Evolutionary conservation across 2,113 vertebrate genomes (phyloP).

Genomic region (Acanthochromis polyacanthus): DNA sequence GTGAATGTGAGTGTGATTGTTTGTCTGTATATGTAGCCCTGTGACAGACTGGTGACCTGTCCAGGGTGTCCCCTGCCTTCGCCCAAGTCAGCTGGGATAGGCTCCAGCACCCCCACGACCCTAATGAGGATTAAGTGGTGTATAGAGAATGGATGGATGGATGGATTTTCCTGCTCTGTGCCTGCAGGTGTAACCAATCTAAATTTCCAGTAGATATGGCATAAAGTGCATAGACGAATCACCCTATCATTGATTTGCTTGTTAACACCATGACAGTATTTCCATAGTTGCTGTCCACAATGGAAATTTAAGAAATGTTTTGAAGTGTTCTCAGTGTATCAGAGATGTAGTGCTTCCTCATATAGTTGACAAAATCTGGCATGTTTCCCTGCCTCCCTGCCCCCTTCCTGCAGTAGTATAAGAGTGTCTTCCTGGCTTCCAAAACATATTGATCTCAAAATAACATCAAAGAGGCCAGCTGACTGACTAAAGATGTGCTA

Average conservation of each 20-base stretch:
- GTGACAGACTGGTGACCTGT: no score
- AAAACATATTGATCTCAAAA: constrained; percentile 83
- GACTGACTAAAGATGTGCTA: constrained; percentile 63
- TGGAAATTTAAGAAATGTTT: constrained; percentile 1
- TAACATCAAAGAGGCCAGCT: constrained; percentile 78
- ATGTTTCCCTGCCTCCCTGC: constrained; percentile 51
- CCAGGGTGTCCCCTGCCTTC: no score
- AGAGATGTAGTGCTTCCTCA: constrained; percentile 41
- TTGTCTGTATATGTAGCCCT: no score
- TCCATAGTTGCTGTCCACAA: not conserved
- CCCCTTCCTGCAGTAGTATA: constrained; percentile 54
- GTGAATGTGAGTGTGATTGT: no score
- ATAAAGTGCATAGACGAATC: no score
- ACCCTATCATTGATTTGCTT: not conserved
- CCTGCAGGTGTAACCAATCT: not conserved
- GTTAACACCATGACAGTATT: constrained; percentile 11
- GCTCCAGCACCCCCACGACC: no score
- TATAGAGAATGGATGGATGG: no score
- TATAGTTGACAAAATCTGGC: constrained; percentile 61
- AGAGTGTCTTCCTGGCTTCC: constrained; percentile 71
- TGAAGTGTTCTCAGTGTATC: constrained; percentile 33
- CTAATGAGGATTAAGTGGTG: no score
- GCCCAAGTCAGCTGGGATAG: no score
- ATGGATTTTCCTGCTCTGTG: not conserved
- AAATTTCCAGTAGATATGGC: not conserved